phyloP scores from a whole-genome alignment of 2,888 invertebrate species.

The Thumatha senex region DNA sequence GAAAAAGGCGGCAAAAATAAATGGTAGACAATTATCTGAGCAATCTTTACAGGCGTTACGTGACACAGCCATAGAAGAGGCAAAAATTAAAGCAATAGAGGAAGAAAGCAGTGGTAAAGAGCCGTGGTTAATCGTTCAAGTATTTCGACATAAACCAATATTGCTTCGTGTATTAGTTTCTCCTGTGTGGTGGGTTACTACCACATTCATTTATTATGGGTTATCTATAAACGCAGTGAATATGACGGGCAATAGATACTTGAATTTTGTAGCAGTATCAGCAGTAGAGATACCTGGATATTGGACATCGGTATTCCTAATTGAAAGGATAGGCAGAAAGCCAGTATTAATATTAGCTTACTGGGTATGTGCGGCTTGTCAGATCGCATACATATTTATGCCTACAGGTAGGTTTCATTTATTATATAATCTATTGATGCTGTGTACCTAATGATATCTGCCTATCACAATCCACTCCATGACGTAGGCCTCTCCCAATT shows the following conservation, averaged over 20 bases:
- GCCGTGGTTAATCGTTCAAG: constrained; percentile 58
- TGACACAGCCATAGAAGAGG: constrained; percentile 46
- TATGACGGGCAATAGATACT: constrained; percentile 85
- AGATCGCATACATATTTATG: constrained; percentile 81
- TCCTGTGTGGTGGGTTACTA: constrained; percentile 85
- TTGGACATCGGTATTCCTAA: constrained; percentile 80
- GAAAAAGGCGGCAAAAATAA: constrained; percentile 83
- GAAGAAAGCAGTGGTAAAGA: constrained; percentile 39
- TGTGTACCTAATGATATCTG: too few relatives aligned
- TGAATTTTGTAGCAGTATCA: constrained; percentile 85
- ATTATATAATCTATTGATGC: too few relatives aligned
- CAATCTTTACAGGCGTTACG: constrained; percentile 55
- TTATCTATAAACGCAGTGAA: constrained; percentile 85
- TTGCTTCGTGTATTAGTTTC: constrained; percentile 50
- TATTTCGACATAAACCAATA: constrained; percentile 55
- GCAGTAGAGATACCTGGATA: constrained; percentile 87
- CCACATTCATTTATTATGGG: constrained; percentile 86
- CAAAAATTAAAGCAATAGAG: constrained; percentile 37
- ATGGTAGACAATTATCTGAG: constrained; percentile 66
- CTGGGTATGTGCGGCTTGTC: constrained; percentile 82
- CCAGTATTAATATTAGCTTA: constrained; percentile 82
- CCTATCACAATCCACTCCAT: too few relatives aligned
- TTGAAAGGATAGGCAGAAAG: constrained; percentile 84
- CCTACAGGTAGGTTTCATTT: constrained; percentile 61
- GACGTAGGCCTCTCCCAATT: too few relatives aligned